Evolutionary conservation across 2,113 vertebrate species (phyloP).

Genomic region (Bucco capensis): DNA sequence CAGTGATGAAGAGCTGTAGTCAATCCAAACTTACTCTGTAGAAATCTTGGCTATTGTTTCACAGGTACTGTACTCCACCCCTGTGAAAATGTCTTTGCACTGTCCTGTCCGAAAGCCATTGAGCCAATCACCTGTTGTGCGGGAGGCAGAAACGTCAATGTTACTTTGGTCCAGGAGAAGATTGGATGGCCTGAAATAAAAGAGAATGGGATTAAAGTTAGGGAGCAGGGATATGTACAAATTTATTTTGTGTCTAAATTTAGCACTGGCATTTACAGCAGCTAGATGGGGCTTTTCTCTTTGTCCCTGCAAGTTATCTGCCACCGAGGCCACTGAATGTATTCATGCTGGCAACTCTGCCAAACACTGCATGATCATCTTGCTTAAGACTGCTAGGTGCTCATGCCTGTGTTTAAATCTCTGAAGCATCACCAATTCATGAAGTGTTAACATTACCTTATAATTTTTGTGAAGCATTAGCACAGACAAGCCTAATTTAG

Average conservation of each 20-base stretch:
- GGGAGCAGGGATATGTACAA: not conserved
- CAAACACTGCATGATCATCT: not conserved
- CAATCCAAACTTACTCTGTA: constrained; percentile 85
- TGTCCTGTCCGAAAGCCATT: constrained; percentile 88
- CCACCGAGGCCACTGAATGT: not conserved
- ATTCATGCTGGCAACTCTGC: not conserved
- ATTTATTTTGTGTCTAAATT: not conserved
- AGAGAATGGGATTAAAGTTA: not conserved
- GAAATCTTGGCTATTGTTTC: constrained; percentile 96
- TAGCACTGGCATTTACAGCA: not conserved
- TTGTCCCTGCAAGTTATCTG: not conserved
- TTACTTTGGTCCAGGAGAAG: constrained; percentile 93
- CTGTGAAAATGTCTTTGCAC: constrained; percentile 93
- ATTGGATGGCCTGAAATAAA: constrained; percentile 85
- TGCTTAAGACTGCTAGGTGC: not conserved
- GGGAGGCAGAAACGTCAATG: constrained; percentile 83
- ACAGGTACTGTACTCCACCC: constrained; percentile 94
- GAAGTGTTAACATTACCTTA: not conserved
- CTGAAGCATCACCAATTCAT: not conserved
- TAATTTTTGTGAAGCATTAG: not conserved
- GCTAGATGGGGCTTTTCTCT: not conserved
- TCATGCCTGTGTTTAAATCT: not conserved
- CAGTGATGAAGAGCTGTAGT: not conserved
- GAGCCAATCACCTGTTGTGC: constrained; percentile 87
- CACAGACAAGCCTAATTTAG: not conserved